These are phyloP conservation scores for Urocitellus parryii DNA, from an alignment of 2,113 vertebrate species.

Conservation along the genomic window DNA sequence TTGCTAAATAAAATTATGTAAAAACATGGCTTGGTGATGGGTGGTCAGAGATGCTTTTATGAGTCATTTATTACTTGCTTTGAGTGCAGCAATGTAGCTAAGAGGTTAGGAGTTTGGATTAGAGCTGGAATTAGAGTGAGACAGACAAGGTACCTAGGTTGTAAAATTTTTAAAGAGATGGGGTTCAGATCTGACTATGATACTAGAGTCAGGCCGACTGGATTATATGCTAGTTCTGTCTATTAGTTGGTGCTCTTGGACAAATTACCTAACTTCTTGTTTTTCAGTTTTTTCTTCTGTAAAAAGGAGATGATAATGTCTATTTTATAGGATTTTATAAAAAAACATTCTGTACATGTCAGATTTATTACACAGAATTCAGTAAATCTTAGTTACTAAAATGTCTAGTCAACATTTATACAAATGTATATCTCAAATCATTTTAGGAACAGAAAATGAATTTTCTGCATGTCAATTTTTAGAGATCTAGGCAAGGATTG, in stretches of 20 bases:
- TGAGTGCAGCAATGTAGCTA: neutral
- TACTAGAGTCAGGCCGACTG: neutral
- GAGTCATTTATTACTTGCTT: neutral
- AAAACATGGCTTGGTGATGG: neutral
- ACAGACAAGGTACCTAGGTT: neutral
- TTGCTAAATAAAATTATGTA: too few species aligned
- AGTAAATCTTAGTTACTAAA: neutral
- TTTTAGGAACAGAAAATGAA: constrained; percentile 49
- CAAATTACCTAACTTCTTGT: neutral
- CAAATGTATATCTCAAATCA: neutral
- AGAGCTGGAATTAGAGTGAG: neutral
- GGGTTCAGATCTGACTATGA: neutral
- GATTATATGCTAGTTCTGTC: neutral
- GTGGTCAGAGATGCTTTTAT: neutral
- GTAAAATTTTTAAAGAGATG: neutral
- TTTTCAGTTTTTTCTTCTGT: neutral
- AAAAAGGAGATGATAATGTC: neutral
- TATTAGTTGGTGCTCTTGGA: neutral
- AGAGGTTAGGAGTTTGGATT: neutral
- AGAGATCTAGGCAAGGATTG: constrained; percentile 29
- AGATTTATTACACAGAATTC: neutral
- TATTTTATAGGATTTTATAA: neutral
- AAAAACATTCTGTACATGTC: neutral
- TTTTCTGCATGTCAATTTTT: constrained; percentile 35
- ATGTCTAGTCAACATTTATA: neutral